Conservation (phyloP, 1,140 invertebrate species). For the Pristionchus pacificus region DNA sequence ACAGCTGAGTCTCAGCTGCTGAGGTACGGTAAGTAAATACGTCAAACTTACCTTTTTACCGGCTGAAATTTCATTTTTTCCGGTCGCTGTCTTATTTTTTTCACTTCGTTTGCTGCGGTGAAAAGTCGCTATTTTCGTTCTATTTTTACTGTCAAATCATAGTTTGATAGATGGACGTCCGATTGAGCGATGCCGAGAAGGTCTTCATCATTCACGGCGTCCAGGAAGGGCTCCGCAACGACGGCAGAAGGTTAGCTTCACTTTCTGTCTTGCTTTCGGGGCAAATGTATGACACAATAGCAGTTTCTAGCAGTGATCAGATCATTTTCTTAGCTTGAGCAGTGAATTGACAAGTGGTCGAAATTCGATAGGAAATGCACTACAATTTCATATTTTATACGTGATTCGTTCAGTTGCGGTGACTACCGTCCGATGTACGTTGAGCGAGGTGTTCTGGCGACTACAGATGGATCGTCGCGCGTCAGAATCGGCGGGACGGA, state of each 20-base stretch:
- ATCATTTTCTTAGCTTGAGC: too few species aligned
- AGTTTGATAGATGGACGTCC: constrained; percentile 14
- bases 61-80: constrained; percentile 6
- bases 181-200: constrained; percentile 30
- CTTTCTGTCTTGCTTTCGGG: constrained; percentile 20
- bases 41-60: not conserved
- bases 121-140: constrained; percentile 10
- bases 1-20: too few species aligned
- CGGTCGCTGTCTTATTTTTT: not conserved
- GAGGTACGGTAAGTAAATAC: too few species aligned
- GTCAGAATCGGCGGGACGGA: constrained; percentile 29
- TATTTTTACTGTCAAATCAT: not conserved
- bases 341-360: too few species aligned
- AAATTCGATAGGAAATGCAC: too few species aligned
- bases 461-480: constrained; percentile 25
- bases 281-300: too few species aligned
- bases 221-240: constrained; percentile 20
- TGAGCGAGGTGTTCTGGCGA: constrained; percentile 27
- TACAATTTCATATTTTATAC: too few species aligned
- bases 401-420: constrained; percentile 23
- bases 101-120: not conserved
- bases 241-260: constrained; percentile 21
- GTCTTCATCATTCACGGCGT: constrained; percentile 29
- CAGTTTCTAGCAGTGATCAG: too few species aligned
- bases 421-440: constrained; percentile 27